These are phyloP conservation scores for Urocolius indicus DNA, from an alignment of 2,113 vertebrate species.

Conservation along the genomic window DNA sequence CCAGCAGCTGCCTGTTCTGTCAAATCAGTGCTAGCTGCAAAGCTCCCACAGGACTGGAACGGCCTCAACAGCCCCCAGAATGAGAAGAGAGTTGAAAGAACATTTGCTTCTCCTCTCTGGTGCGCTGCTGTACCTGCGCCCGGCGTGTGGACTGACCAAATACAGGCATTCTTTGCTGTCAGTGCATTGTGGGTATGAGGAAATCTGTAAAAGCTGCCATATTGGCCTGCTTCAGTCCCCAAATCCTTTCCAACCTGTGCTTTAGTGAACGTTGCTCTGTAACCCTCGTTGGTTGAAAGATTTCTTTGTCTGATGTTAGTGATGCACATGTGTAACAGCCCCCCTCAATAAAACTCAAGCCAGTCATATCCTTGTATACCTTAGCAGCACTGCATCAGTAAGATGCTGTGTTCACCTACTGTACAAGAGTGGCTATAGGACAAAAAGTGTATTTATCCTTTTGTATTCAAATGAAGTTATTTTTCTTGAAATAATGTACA, in stretches of 20 bases:
- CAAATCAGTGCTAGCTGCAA: slow-evolving; percentile 45
- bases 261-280: slow-evolving; percentile 96
- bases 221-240: slow-evolving; percentile 79
- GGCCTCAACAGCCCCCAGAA: slow-evolving; percentile 34
- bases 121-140: slow-evolving; percentile 65
- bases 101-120: slow-evolving; percentile 62
- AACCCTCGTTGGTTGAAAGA: slow-evolving; percentile 91
- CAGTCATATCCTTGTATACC: slow-evolving; percentile 82
- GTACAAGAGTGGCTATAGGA: slow-evolving; percentile 84
- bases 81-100: neutral
- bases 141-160: slow-evolving; percentile 77
- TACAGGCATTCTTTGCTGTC: slow-evolving; percentile 89
- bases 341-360: slow-evolving; percentile 73
- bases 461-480: slow-evolving; percentile 98
- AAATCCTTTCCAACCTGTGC: slow-evolving; percentile 85
- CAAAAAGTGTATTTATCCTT: slow-evolving; percentile 94
- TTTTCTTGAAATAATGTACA: slow-evolving; percentile 93
- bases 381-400: slow-evolving; percentile 73
- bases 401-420: slow-evolving; percentile 79
- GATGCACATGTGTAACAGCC: slow-evolving; percentile 90
- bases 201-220: slow-evolving; percentile 86
- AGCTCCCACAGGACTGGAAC: slow-evolving; percentile 40
- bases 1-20: slow-evolving; percentile 74
- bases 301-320: slow-evolving; percentile 95
- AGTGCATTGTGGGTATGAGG: slow-evolving; percentile 91